Evolutionary conservation across 2,113 vertebrate species (phyloP).

Genomic region (Apodemus sylvaticus): DNA sequence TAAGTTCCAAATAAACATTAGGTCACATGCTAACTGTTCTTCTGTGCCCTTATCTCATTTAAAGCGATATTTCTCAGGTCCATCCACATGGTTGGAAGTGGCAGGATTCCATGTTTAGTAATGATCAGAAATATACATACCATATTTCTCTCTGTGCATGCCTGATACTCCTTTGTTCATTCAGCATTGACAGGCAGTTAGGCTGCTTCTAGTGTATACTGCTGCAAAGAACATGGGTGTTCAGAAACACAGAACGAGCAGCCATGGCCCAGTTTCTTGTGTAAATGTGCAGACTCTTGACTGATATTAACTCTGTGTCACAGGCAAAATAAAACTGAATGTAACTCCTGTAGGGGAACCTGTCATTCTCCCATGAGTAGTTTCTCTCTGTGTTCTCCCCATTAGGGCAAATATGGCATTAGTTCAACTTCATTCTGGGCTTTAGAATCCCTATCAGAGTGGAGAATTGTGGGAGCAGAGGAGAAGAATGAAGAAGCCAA

Average conservation of each 20-base stretch:
- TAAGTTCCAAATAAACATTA: background rate
- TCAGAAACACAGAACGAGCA: background rate
- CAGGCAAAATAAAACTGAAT: background rate
- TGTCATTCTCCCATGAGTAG: background rate
- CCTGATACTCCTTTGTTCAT: background rate
- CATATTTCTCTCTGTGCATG: too few relatives aligned
- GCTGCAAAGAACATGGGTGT: too few relatives aligned
- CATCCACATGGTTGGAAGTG: background rate
- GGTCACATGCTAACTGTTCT: background rate
- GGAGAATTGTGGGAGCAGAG: background rate
- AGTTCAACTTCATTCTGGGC: background rate
- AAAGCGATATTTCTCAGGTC: background rate
- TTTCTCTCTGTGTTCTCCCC: background rate
- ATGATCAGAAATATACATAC: too few relatives aligned
- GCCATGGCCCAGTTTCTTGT: rapidly evolving
- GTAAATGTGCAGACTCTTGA: background rate
- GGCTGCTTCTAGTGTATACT: background rate
- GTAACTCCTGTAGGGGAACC: background rate
- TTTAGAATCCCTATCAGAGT: background rate
- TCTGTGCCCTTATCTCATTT: background rate
- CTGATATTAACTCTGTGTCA: background rate
- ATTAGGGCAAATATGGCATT: background rate
- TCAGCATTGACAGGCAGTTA: background rate
- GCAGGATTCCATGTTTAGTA: background rate
- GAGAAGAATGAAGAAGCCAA: background rate